Evolutionary conservation across 1,140 invertebrate genomes (phyloP).

Genomic region (Drosophila novamexicana): DNA sequence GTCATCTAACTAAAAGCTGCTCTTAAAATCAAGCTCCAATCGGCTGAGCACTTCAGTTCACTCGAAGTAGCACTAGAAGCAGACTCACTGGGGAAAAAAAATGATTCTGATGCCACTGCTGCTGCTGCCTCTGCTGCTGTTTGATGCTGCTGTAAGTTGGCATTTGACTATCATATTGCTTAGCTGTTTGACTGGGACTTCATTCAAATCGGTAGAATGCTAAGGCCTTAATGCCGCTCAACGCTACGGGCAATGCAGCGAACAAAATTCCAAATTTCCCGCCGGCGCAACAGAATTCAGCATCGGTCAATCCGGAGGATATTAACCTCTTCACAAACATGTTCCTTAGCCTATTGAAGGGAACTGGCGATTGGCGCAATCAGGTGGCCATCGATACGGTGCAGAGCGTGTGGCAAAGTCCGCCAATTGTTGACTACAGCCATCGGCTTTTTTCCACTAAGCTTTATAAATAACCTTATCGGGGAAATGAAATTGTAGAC

Average conservation of each 20-base stretch:
- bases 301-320: conserved; percentile 57
- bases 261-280: conserved; percentile 46
- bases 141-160: conserved; percentile 36
- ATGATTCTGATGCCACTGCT: conserved; percentile 30
- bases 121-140: conserved; percentile 11
- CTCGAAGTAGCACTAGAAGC: conserved; percentile 1
- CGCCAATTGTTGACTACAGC: conserved; percentile 63
- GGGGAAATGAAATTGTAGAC: conserved; percentile 8
- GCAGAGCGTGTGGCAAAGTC: conserved; percentile 69
- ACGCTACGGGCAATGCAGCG: conserved; percentile 2
- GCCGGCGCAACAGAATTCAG: conserved; percentile 27
- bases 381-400: conserved; percentile 59
- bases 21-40: conserved; percentile 53
- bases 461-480: not conserved
- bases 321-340: conserved; percentile 59
- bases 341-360: conserved; percentile 62
- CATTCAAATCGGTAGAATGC: not conserved
- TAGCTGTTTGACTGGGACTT: not conserved
- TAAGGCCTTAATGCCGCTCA: conserved; percentile 29
- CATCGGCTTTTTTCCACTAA: conserved; percentile 58
- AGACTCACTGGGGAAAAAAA: not conserved
- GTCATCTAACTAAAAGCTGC: conserved; percentile 39
- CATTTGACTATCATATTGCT: not conserved
- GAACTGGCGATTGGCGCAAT: conserved; percentile 60
- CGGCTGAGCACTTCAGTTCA: conserved; percentile 35